Evolutionary conservation across 2,888 invertebrate genomes (phyloP), one percentile per base, ranked within the genome.

Genomic region (Amblyteles armatorius): DNA sequence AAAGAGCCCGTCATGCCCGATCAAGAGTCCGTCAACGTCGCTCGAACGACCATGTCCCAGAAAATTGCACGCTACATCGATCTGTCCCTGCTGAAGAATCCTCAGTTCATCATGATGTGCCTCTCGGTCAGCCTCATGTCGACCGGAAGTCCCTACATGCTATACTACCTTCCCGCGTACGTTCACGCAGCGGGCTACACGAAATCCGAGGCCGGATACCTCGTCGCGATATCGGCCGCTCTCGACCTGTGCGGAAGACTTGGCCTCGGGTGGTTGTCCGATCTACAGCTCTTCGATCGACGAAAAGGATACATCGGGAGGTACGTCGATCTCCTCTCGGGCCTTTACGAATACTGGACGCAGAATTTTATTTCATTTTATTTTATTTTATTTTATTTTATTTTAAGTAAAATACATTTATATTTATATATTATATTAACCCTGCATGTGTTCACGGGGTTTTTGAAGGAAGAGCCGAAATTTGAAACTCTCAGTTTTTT

Each of bases 151-250:
- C 97, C 97, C 0, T 97, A 97, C 92, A 96, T 97, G 90, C 92
- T 97, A 3, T 97, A 97, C 93, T 97, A 97, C 90, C 93, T 97
- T 63, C 97, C 97, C 0, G 97, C 97, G 0, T 97, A 97, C 90
- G 96, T 96, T 0, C 96, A 96, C 55, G 95, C 96, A 0, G 95
- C 94, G 0, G 97, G 97, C 57, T 95, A 96, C 84, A 95, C 94
- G 40, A 96, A 96, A 87, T 93, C 95, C 0, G 95, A 95, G 60
- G 94, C 96, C 92, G 96, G 97, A 60, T 96, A 96, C 67, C 94
- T 97, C 86, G 96, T 97, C 3, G 97, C 97, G 0, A 96, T 97
- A 57, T 96, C 97, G 79, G 97, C 97, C 0, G 96, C 96, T 0
- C 93, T 97, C 63, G 97, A 97, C 90, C 94, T 97, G 0, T 95